Evolutionary conservation across 2,113 vertebrate genomes (phyloP), one percentile per base, ranked within the genome.

Genomic region (Terrapene triunguis): DNA sequence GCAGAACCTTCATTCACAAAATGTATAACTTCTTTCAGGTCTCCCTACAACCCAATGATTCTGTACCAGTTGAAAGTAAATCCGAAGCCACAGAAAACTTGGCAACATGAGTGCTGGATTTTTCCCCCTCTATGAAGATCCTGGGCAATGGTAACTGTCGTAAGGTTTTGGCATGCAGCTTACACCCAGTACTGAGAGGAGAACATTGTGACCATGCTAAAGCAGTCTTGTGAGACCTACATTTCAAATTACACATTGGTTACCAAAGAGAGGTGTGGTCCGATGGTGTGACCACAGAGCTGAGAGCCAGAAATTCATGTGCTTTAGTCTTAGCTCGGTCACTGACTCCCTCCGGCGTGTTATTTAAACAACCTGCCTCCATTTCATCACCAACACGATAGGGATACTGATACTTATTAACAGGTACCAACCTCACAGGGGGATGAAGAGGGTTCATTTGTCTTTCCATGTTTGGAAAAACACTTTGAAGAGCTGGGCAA

Each of bases 251-350:
- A 48, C 54, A 13, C 0, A 0, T 42, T 57, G 85, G 8, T 50
- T 48, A 13, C 25, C 32, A 24, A 38, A 62, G 44, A 48, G 1
- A 5, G 24, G 8, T 57, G 17, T 8, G 32, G 79, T 84, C 5
- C n/a, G 38, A 65, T 27, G 38, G 35, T 16, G 35, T 51, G 21
- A 92, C 13, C 42, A 44, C 0, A 0, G 78, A 27, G 90, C 7
- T 0, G 1, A 29, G 25, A 42, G 44, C 8, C 38, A 16, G 2
- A 8, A 0, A 1, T 54, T 22, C 48, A 25, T 51, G 0, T 0
- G 53, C 1, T 9, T 6, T 17, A 78, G 3, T 42, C 14, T 1
- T 1, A 38, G 19, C 62, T 87, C 72, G 80, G 81, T 4, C 16
- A 84, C 16, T 74, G 38, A 29, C n/a, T 27, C 82, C 32, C 59